Evolutionary conservation across 2,888 invertebrate species (phyloP).

Genomic region (Coecobrya sp.): DNA sequence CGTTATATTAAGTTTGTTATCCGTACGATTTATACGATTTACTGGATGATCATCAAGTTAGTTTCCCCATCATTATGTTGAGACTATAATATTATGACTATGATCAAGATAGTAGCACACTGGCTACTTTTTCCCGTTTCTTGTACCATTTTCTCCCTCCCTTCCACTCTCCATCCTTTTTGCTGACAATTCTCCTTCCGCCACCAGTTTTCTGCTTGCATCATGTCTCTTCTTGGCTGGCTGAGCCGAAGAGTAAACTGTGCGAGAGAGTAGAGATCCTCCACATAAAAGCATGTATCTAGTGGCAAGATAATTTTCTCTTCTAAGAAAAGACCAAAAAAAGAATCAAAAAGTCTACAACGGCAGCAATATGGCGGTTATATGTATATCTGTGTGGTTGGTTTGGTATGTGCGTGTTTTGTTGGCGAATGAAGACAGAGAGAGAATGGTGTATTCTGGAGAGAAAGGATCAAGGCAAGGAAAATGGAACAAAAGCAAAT

Average conservation of each 20-base stretch:
- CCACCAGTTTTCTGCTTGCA: conserved; percentile 40
- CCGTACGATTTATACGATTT: conserved; percentile 39
- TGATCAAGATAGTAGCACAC: not conserved
- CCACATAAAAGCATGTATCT: not conserved
- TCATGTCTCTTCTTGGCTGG: conserved; percentile 43
- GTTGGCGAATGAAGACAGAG: conserved; percentile 10
- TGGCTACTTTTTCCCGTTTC: conserved; percentile 11
- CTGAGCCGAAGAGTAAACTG: conserved; percentile 74
- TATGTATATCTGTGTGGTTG: not conserved
- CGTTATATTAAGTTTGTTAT: not conserved
- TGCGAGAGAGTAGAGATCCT: not conserved
- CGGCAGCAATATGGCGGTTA: not conserved
- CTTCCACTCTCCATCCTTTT: not conserved
- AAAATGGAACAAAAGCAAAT: conserved; percentile 74
- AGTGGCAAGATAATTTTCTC: conserved; percentile 38
- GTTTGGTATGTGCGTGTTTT: conserved; percentile 1
- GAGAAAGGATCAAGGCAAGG: conserved; percentile 21
- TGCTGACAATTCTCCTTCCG: conserved; percentile 66
- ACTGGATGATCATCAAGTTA: conserved; percentile 48
- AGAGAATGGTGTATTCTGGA: not conserved
- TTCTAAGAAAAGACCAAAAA: not conserved
- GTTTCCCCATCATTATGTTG: conserved; percentile 60
- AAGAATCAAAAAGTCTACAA: conserved; percentile 24
- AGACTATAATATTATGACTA: conserved; percentile 53
- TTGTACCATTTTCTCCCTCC: not conserved